phyloP scores from a whole-genome alignment of 2,888 invertebrate species.

The Trichopria drosophilae region DNA sequence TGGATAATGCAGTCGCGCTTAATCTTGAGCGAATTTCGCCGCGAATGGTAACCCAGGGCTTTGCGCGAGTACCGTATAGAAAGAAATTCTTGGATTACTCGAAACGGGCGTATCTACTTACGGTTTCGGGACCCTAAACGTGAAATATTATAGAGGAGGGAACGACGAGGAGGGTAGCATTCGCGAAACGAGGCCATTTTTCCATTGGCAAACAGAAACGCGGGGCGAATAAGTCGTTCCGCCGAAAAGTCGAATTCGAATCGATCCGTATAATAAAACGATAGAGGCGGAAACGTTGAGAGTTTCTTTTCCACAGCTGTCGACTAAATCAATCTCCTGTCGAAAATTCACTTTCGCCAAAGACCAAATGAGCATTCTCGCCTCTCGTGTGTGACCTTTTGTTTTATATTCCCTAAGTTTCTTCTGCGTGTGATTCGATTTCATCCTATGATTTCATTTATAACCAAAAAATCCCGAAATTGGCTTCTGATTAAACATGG shows the following conservation, averaged over 20 bases:
- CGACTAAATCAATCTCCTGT: slow-evolving; percentile 26
- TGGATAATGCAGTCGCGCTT: slow-evolving; percentile 14
- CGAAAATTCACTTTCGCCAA: too few relatives aligned
- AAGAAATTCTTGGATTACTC: slow-evolving; percentile 21
- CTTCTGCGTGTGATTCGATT: too few relatives aligned
- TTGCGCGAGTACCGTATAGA: not conserved
- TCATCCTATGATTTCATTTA: too few relatives aligned
- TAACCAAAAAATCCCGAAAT: too few relatives aligned
- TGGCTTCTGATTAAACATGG: too few relatives aligned
- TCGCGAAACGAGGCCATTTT: not conserved
- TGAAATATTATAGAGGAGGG: slow-evolving; percentile 21
- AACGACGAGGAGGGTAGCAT: not conserved
- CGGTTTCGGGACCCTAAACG: slow-evolving; percentile 8
- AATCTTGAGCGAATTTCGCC: slow-evolving; percentile 23
- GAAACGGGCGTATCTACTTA: slow-evolving; percentile 23
- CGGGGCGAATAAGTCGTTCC: slow-evolving; percentile 24
- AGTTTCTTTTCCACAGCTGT: slow-evolving; percentile 8
- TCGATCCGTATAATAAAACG: slow-evolving; percentile 41
- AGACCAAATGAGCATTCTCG: too few relatives aligned
- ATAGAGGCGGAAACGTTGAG: slow-evolving; percentile 33
- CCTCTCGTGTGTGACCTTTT: too few relatives aligned
- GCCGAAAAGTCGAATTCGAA: slow-evolving; percentile 38
- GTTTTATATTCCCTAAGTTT: too few relatives aligned
- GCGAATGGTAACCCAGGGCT: slow-evolving; percentile 4
- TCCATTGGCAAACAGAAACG: too few relatives aligned